Conservation (phyloP, 2,113 vertebrate genomes). For the Capra hircus region DNA sequence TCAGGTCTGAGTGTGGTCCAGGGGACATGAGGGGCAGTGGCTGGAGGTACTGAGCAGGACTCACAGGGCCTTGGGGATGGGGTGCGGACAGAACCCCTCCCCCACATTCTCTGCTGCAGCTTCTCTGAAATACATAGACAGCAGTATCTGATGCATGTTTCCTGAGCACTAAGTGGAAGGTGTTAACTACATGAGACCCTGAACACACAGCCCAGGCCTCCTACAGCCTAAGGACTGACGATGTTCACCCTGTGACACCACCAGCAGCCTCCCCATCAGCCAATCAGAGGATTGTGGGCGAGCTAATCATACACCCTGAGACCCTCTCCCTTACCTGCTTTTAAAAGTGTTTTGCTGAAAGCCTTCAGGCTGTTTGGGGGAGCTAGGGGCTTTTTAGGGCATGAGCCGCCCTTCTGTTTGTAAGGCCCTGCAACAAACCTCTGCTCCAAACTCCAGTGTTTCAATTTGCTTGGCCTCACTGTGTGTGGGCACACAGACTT, state of each 20-base stretch:
- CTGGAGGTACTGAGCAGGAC: background rate
- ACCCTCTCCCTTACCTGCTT: background rate
- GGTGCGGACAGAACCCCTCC: background rate
- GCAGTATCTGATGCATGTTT: background rate
- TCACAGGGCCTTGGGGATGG: background rate
- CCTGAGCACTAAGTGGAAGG: background rate
- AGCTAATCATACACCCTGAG: background rate
- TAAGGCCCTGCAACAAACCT: background rate
- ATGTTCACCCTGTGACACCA: background rate
- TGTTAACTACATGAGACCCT: background rate
- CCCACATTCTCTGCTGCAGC: background rate
- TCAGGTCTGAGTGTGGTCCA: background rate
- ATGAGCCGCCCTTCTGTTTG: background rate
- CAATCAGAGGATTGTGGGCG: background rate
- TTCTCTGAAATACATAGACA: background rate
- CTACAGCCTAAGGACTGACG: background rate
- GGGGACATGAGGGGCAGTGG: background rate
- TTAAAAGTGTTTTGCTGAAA: background rate
- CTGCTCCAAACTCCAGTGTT: background rate
- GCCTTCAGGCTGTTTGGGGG: background rate
- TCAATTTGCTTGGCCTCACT: background rate
- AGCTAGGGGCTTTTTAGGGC: background rate
- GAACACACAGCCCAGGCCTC: background rate
- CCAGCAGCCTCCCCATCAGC: background rate
- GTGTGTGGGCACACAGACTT: background rate